Evolutionary conservation across 53 echinoderm and acorn worm species (phyloP).

Genomic region (Holothuria leucospilota): DNA sequence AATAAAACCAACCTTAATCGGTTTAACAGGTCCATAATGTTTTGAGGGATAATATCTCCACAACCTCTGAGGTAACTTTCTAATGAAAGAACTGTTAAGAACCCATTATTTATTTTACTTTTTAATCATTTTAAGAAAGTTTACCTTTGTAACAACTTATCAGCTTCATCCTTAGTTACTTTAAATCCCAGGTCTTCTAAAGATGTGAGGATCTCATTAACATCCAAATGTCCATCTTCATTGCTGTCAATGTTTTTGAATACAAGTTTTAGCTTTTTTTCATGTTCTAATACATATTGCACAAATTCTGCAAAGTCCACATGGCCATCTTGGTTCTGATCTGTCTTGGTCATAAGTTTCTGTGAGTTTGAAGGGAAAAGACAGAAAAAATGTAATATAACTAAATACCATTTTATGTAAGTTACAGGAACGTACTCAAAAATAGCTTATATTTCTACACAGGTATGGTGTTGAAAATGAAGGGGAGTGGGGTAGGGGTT

Average conservation of each 20-base stretch:
- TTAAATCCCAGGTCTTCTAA: constrained; percentile 89
- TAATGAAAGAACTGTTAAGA: no score
- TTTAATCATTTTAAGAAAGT: neutral
- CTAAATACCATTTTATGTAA: no score
- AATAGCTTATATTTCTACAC: no score
- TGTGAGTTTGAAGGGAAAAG: constrained; percentile 16
- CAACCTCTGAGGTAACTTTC: no score
- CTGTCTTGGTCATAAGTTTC: constrained; percentile 96
- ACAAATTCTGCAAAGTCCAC: constrained; percentile 99
- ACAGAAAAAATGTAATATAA: no score
- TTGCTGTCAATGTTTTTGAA: constrained; percentile 95
- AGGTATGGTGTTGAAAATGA: no score
- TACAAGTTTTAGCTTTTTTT: constrained; percentile 90
- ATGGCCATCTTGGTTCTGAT: constrained; percentile 92
- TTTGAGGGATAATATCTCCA: no score
- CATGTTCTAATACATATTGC: constrained; percentile 91
- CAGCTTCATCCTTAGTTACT: constrained; percentile 89
- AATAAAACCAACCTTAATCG: no score
- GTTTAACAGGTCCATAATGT: no score
- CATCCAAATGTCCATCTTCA: constrained; percentile 89
- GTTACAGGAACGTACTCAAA: no score
- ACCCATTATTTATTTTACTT: no score
- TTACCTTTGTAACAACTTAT: constrained; percentile 95
- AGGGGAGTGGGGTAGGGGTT: no score
- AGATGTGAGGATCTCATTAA: constrained; percentile 83